These are phyloP conservation scores for Elgaria multicarinata DNA, from an alignment of 2,113 vertebrate genomes.

Conservation along the genomic window DNA sequence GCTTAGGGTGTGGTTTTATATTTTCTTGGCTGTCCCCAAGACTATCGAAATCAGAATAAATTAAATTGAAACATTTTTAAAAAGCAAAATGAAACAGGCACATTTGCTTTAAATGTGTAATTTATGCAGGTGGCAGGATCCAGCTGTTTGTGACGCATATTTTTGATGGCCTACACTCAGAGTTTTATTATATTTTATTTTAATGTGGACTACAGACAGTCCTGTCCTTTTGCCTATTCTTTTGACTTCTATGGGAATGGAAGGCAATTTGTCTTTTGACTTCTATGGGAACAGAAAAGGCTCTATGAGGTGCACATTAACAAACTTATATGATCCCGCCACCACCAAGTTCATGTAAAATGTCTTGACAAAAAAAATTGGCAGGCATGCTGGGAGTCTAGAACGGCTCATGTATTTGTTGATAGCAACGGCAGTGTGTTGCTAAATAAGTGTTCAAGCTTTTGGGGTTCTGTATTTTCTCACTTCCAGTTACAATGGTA, in stretches of 20 bases:
- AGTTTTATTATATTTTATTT: neutral
- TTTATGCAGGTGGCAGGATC: neutral
- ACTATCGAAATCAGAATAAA: neutral
- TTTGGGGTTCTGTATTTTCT: constrained; percentile 63
- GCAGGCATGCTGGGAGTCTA: constrained; percentile 11
- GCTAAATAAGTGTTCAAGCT: neutral
- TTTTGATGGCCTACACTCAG: neutral
- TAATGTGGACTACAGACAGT: neutral
- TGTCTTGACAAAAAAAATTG: constrained; percentile 48
- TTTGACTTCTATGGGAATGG: constrained; percentile 5
- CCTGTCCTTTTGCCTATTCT: neutral
- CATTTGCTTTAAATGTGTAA: neutral
- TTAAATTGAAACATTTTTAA: neutral
- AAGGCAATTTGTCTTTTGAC: constrained; percentile 12
- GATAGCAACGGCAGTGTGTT: constrained; percentile 64
- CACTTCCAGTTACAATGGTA: constrained; percentile 28
- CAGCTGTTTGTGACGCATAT: neutral
- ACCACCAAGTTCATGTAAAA: constrained; percentile 36
- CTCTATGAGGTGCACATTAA: constrained; percentile 7
- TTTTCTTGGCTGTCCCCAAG: neutral
- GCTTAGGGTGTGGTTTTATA: neutral
- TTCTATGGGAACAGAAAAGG: constrained; percentile 28
- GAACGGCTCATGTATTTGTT: constrained; percentile 53
- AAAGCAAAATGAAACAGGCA: neutral
- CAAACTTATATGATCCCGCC: constrained; percentile 18